A percentile compares a stretch with the other conserved stretches of the same genome.
These are phyloP conservation scores for Hydropotes inermis DNA, from an alignment of 2,113 vertebrate genomes.

Conservation along the genomic window DNA sequence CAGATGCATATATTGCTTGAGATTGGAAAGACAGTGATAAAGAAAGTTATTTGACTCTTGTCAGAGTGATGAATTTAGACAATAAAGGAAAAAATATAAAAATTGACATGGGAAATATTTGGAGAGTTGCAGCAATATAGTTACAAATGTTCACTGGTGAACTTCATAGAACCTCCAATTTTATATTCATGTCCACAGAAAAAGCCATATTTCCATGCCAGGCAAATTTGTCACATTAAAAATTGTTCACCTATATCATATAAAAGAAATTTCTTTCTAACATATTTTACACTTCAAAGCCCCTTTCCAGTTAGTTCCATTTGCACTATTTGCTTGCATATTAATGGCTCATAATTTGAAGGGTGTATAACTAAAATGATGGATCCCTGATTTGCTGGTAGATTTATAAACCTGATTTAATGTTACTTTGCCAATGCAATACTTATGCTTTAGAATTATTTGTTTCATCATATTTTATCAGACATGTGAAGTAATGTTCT, in stretches of 20 bases:
- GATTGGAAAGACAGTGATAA: conserved; percentile 45
- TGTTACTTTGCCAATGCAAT: background rate
- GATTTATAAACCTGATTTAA: background rate
- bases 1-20: conserved; percentile 43
- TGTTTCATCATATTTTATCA: conserved; percentile 39
- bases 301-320: background rate
- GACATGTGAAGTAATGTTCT: background rate
- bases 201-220: conserved; percentile 13
- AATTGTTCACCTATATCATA: background rate
- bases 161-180: background rate
- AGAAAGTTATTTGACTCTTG: conserved; percentile 64
- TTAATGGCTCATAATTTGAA: conserved; percentile 21
- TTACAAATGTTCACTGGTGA: conserved; percentile 15
- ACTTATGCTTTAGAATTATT: background rate
- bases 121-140: conserved; percentile 33
- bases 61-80: conserved; percentile 64
- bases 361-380: background rate
- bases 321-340: background rate
- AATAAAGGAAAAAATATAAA: conserved; percentile 62
- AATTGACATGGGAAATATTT: conserved; percentile 36
- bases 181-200: background rate
- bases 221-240: conserved; percentile 21
- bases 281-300: background rate
- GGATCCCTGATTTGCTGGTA: background rate
- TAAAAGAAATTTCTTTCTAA: conserved; percentile 22